A percentile compares a stretch with the other conserved stretches of the same genome.
These are phyloP conservation scores for Parthenolecanium corni DNA, from an alignment of 2,888 invertebrate genomes.

Conservation along the genomic window DNA sequence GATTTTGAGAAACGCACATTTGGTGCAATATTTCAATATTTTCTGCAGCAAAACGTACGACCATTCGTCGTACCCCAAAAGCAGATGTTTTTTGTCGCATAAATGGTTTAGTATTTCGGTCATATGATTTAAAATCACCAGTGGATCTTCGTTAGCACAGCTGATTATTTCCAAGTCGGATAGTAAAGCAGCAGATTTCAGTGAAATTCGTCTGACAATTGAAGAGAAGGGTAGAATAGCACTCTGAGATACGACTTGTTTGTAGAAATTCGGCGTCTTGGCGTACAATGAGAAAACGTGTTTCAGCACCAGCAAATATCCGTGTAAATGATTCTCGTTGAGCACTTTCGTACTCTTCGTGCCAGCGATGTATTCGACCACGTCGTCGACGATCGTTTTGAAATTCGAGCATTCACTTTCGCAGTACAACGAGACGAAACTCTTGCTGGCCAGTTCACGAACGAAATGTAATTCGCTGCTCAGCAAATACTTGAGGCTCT, in stretches of 20 bases:
- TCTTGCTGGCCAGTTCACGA: slow-evolving; percentile 6
- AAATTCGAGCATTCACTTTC: neutral
- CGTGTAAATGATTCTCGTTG: slow-evolving; percentile 9
- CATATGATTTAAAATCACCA: neutral
- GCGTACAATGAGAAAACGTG: neutral
- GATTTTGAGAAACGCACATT: neutral
- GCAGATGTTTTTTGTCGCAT: neutral
- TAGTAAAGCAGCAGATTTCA: neutral
- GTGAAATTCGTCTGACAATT: neutral
- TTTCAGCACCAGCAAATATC: slow-evolving; percentile 4
- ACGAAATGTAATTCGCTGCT: slow-evolving; percentile 2
- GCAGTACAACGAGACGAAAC: neutral
- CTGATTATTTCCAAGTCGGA: neutral
- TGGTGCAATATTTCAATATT: neutral
- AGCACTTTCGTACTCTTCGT: too few relatives aligned
- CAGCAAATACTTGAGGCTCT: neutral
- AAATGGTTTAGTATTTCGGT: neutral
- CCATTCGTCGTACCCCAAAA: slow-evolving; percentile 12
- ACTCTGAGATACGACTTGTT: neutral
- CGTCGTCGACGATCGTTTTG: neutral
- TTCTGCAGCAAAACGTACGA: neutral
- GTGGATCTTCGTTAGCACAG: neutral
- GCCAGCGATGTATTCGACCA: neutral
- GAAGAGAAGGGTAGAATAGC: neutral
- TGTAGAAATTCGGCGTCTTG: neutral